Percentiles rank a stretch among this genome's conserved stretches.
Conservation (phyloP, 2,113 vertebrate genomes). For the Elgaria multicarinata region DNA sequence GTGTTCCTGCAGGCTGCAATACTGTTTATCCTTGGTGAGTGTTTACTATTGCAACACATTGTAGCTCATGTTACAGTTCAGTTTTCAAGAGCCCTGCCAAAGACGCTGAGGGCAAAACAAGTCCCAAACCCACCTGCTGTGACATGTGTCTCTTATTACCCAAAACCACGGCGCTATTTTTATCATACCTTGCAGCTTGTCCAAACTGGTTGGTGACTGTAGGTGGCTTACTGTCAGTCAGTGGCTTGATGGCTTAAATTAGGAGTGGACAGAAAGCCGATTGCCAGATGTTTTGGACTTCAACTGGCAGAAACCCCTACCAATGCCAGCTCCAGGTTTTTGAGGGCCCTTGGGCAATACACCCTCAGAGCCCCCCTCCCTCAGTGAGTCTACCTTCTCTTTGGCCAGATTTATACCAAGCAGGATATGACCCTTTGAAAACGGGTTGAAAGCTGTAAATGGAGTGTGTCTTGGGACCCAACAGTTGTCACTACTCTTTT, state of each 20-base stretch:
- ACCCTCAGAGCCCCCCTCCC: too few species aligned
- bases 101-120: neutral
- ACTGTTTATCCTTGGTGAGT: neutral
- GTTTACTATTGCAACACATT: neutral
- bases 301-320: too few species aligned
- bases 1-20: neutral
- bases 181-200: neutral
- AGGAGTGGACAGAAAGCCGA: too few species aligned
- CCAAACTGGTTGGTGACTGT: neutral
- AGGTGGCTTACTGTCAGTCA: neutral
- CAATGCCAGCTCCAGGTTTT: too few species aligned
- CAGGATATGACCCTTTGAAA: too few species aligned
- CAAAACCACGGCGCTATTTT: accelerated
- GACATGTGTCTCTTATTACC: neutral
- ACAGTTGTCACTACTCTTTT: too few species aligned
- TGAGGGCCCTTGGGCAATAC: too few species aligned
- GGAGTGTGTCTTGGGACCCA: too few species aligned
- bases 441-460: too few species aligned
- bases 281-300: too few species aligned
- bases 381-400: too few species aligned
- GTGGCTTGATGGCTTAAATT: neutral
- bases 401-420: too few species aligned
- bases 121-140: neutral
- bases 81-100: neutral
- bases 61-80: neutral